Evolutionary conservation across 2,113 vertebrate genomes (phyloP).

Genomic region (Onychostoma macrolepis): DNA sequence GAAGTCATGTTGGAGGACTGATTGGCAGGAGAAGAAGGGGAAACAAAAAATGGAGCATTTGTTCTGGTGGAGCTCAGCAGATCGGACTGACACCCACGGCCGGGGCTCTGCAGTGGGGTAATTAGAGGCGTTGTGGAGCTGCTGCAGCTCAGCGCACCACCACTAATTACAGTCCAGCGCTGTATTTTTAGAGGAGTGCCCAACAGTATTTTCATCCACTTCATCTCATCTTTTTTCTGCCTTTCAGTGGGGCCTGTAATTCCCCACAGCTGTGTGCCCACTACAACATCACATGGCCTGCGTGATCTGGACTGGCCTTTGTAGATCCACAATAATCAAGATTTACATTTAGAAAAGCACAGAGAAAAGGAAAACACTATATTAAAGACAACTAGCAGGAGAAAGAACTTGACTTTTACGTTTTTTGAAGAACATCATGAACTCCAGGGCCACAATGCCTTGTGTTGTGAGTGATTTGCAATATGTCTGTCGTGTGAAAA

Average conservation of each 20-base stretch:
- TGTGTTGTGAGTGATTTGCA: not conserved
- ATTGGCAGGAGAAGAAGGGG: conserved; percentile 31
- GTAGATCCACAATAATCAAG: conserved; percentile 2
- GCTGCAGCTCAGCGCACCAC: conserved; percentile 75
- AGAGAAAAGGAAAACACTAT: not conserved
- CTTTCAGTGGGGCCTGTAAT: conserved; percentile 75
- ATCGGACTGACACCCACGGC: conserved; percentile 59
- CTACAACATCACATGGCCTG: conserved; percentile 52
- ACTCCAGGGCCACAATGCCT: not conserved
- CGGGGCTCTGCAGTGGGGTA: conserved; percentile 60
- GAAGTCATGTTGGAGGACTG: not conserved
- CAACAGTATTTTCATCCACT: conserved; percentile 75
- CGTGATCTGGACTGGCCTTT: not conserved
- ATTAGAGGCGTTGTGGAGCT: conserved; percentile 77
- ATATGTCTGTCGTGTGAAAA: not conserved
- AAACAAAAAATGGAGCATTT: conserved; percentile 46
- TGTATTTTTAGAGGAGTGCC: conserved; percentile 78
- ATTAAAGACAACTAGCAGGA: not conserved
- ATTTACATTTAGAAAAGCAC: not conserved
- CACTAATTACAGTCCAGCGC: conserved; percentile 77
- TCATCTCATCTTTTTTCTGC: conserved; percentile 57
- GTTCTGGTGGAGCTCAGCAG: conserved; percentile 61
- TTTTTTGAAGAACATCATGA: not conserved
- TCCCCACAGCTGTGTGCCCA: conserved; percentile 72
- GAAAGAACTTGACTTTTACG: not conserved